phyloP scores from a whole-genome alignment of 2,113 vertebrate species.

The Empidonax alnorum region DNA sequence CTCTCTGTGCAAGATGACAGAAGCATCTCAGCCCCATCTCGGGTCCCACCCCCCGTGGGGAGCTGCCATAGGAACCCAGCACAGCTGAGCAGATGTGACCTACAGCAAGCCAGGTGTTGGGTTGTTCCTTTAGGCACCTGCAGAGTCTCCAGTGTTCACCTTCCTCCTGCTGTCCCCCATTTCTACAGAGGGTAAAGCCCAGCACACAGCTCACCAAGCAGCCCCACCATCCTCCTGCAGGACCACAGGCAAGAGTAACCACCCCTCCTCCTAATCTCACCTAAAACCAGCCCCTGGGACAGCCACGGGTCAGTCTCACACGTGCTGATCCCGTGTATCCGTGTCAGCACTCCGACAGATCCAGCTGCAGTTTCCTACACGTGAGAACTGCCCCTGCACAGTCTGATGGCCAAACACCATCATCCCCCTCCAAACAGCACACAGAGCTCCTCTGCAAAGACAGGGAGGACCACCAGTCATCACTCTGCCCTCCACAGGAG shows the following conservation, averaged over 20 bases:
- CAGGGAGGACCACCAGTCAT: neutral
- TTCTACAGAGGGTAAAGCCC: neutral
- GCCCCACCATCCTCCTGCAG: neutral
- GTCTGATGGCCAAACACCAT: rapidly evolving
- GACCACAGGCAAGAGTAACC: neutral
- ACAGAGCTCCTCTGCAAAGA: neutral
- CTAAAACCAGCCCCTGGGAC: neutral
- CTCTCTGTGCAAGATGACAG: rapidly evolving
- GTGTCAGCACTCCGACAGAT: rapidly evolving
- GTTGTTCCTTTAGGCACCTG: neutral
- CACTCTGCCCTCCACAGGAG: neutral
- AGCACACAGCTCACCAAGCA: neutral
- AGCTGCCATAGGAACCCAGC: neutral
- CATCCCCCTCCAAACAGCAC: neutral
- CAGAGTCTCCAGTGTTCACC: neutral
- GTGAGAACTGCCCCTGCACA: neutral
- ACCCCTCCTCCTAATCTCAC: neutral
- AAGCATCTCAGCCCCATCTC: neutral
- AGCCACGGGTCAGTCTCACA: rapidly evolving
- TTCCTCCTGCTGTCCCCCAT: neutral
- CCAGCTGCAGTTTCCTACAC: neutral
- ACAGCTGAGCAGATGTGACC: neutral
- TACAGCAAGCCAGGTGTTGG: neutral
- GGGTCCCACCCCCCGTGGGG: neutral
- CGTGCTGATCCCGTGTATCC: rapidly evolving